Evolutionary conservation across 2,888 invertebrate genomes (phyloP).

Genomic region (Andrena camellia): DNA sequence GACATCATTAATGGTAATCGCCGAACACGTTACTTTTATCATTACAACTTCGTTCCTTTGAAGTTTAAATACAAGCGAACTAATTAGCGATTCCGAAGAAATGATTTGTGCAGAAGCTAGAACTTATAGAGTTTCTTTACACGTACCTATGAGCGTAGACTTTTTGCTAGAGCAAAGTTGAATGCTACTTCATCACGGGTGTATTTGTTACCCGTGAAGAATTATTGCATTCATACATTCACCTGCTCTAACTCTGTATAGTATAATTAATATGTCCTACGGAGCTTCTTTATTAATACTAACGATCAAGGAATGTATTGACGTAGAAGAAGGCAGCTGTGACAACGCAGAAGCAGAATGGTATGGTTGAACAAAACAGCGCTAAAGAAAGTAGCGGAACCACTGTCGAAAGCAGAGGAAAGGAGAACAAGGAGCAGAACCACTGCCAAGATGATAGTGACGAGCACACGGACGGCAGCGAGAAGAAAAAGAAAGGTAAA

Average conservation of each 20-base stretch:
- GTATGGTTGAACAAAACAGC: conserved; percentile 79
- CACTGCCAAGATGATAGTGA: conserved; percentile 84
- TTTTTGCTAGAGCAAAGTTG: conserved; percentile 78
- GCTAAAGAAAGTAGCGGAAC: conserved; percentile 75
- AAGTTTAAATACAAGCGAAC: not conserved
- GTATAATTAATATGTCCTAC: not conserved
- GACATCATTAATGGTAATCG: too few species aligned
- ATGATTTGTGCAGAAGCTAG: conserved; percentile 78
- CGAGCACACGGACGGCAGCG: conserved; percentile 83
- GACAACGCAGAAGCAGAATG: conserved; percentile 85
- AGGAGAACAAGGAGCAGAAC: conserved; percentile 83
- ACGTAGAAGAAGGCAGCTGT: conserved; percentile 76
- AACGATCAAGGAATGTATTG: conserved; percentile 38
- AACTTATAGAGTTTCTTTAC: conserved; percentile 72
- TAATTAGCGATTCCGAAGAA: not conserved
- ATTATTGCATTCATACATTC: conserved; percentile 44
- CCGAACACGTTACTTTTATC: too few species aligned
- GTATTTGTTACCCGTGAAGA: not conserved
- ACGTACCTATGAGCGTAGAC: conserved; percentile 78
- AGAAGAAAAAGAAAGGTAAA: conserved; percentile 85
- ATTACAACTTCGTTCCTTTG: too few species aligned
- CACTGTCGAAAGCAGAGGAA: conserved; percentile 78
- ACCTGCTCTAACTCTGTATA: not conserved
- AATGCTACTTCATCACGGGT: conserved; percentile 30
- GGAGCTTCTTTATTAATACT: not conserved